These are phyloP conservation scores for Saccopteryx leptura DNA, from an alignment of 2,113 vertebrate species.

Conservation along the genomic window DNA sequence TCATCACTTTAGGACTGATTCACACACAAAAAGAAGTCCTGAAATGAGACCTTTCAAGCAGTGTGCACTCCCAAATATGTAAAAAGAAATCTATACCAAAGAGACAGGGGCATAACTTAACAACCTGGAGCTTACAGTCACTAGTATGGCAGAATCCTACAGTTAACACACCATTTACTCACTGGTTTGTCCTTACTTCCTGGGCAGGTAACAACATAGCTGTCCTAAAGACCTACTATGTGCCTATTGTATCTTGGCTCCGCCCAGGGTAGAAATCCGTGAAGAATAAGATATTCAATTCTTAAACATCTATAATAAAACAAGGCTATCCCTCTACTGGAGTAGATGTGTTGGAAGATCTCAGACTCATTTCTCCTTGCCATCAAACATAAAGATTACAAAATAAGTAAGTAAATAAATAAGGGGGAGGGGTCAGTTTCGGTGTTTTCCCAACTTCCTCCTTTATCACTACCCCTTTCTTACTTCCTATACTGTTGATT, in stretches of 20 bases:
- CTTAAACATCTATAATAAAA: conserved; percentile 18
- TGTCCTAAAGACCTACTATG: conserved; percentile 14
- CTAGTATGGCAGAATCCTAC: not conserved
- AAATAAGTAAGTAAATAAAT: conserved; percentile 25
- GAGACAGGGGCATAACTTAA: not conserved
- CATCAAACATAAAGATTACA: conserved; percentile 49
- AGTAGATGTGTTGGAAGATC: not conserved
- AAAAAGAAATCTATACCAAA: conserved; percentile 50
- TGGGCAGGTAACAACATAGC: not conserved
- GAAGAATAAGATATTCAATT: not conserved
- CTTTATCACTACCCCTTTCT: conserved; percentile 50
- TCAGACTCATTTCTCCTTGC: not conserved
- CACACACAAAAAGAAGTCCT: not conserved
- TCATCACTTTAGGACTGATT: conserved; percentile 39
- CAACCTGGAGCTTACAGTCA: not conserved
- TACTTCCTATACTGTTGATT: conserved; percentile 17
- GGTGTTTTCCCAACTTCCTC: conserved; percentile 38
- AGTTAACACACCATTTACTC: not conserved
- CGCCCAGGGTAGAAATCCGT: not conserved
- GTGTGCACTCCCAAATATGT: not conserved
- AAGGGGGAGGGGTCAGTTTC: not conserved
- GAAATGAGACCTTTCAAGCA: conserved; percentile 42
- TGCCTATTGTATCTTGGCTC: not conserved
- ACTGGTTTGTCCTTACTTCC: not conserved
- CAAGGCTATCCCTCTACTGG: not conserved